Conservation (phyloP, 2,888 invertebrate species). For the Dryobotodes eremita region DNA sequence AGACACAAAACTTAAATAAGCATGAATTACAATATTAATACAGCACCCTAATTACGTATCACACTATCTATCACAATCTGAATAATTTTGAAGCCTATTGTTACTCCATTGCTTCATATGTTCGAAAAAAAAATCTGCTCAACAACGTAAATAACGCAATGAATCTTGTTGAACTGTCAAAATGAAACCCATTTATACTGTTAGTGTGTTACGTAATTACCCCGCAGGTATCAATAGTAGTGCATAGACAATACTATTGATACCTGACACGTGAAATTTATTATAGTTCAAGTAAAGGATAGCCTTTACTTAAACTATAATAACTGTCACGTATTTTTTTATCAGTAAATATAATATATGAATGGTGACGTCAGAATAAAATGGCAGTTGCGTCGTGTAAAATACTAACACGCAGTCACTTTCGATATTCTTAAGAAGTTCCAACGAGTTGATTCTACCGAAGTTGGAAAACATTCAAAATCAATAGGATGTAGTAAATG, state of each 20-base stretch:
- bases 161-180: too few species aligned
- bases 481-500: background rate
- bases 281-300: too few species aligned
- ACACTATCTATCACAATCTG: too few species aligned
- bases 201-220: too few species aligned
- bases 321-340: background rate
- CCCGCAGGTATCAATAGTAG: background rate
- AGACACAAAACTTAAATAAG: background rate
- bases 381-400: background rate
- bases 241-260: too few species aligned
- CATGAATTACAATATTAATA: conserved; percentile 13
- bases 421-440: background rate
- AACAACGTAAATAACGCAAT: too few species aligned
- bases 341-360: background rate
- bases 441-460: background rate
- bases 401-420: background rate
- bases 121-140: too few species aligned
- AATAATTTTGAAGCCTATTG: too few species aligned
- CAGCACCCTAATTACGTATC: too few species aligned
- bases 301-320: background rate
- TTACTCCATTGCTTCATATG: too few species aligned
- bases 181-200: too few species aligned
- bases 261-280: too few species aligned
- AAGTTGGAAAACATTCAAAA: background rate
- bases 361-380: background rate